Evolutionary conservation across 2,888 invertebrate species (phyloP).

Genomic region (Diaprepes abbreviatus): DNA sequence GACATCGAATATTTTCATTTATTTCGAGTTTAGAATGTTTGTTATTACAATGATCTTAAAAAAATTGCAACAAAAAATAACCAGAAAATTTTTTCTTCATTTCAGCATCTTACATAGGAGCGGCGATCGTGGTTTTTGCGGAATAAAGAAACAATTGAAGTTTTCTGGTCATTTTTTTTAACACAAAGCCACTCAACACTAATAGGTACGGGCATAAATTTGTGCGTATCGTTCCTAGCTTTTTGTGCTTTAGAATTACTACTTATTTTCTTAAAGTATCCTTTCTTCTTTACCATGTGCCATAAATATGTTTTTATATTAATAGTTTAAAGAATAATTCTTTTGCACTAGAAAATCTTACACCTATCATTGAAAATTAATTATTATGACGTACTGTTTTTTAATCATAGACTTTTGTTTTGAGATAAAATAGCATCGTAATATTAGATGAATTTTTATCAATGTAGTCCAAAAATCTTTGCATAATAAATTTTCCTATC

Average conservation of each 20-base stretch:
- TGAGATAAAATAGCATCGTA: too few relatives aligned
- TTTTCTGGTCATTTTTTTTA: constrained; percentile 5
- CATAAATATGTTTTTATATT: background rate
- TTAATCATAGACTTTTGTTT: background rate
- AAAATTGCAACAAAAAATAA: constrained; percentile 1
- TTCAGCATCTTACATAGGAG: too few relatives aligned
- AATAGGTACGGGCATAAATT: constrained; percentile 45
- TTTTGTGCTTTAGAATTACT: constrained; percentile 57
- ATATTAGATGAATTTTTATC: too few relatives aligned
- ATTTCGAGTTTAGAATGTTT: background rate
- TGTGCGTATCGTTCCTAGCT: constrained; percentile 55
- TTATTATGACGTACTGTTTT: too few relatives aligned
- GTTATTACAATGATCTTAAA: background rate
- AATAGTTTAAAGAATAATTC: background rate
- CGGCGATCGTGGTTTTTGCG: too few relatives aligned
- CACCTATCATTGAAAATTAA: too few relatives aligned
- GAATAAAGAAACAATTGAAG: too few relatives aligned
- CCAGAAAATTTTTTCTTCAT: background rate
- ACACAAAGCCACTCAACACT: constrained; percentile 22
- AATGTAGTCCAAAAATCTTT: too few relatives aligned
- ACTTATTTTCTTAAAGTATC: constrained; percentile 19
- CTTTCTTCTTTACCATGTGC: constrained; percentile 9
- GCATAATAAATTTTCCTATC: background rate
- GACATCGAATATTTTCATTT: background rate
- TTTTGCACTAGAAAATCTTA: constrained; percentile 1